A percentile compares a stretch with the other conserved stretches of the same genome.
Evolutionary conservation across 2,888 invertebrate species (phyloP).

Genomic region (Eilema griseolum): DNA sequence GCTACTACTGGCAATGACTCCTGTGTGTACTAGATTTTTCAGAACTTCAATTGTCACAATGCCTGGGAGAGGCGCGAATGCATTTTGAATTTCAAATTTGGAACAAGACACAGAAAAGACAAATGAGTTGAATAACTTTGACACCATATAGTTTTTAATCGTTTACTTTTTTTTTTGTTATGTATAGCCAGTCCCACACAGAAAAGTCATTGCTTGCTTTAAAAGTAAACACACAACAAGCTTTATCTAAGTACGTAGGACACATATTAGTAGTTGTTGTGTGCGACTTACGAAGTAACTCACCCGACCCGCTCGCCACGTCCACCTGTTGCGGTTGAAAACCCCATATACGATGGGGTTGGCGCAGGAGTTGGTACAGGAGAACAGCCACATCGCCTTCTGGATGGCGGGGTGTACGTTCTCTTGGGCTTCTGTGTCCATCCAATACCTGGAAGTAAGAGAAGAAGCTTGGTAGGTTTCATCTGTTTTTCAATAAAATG

Average conservation of each 20-base stretch:
- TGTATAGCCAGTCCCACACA: too few relatives aligned
- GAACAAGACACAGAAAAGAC: too few relatives aligned
- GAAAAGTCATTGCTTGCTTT: too few relatives aligned
- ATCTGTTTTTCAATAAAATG: background rate
- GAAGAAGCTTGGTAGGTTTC: background rate
- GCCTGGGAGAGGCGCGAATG: too few relatives aligned
- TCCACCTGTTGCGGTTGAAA: constrained; percentile 91
- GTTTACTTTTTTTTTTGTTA: too few relatives aligned
- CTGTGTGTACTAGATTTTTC: too few relatives aligned
- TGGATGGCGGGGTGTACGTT: constrained; percentile 91
- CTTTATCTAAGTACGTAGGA: constrained; percentile 9
- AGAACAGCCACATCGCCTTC: constrained; percentile 96
- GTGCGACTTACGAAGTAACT: constrained; percentile 53
- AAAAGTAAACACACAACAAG: background rate
- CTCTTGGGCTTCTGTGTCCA: constrained; percentile 90
- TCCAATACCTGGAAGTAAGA: constrained; percentile 90
- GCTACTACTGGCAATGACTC: too few relatives aligned
- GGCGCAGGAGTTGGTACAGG: constrained; percentile 98
- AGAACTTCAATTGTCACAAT: too few relatives aligned
- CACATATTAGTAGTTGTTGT: constrained; percentile 11
- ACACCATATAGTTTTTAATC: too few relatives aligned
- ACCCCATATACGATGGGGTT: constrained; percentile 98
- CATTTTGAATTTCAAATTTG: too few relatives aligned
- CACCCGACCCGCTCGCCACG: constrained; percentile 74
- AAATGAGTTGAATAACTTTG: too few relatives aligned